Conservation (phyloP, 2,113 vertebrate genomes). For the Xenopus borealis region DNA sequence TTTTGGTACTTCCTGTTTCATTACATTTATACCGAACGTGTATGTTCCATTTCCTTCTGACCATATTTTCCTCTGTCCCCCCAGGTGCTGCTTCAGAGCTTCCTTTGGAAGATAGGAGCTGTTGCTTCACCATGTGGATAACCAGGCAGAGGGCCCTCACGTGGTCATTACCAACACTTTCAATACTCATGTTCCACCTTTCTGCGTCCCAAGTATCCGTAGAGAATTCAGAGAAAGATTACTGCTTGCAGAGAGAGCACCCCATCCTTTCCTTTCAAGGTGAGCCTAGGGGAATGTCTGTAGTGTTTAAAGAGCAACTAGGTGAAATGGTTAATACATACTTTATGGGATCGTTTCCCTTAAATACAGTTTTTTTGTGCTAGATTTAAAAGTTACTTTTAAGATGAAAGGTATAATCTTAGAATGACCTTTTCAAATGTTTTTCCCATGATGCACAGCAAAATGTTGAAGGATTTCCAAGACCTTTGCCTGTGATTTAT, state of each 20-base stretch:
- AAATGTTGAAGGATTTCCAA: not conserved
- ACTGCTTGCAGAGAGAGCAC: conserved; percentile 83
- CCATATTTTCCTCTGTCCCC: conserved; percentile 26
- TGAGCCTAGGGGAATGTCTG: conserved; percentile 57
- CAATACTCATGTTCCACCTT: conserved; percentile 67
- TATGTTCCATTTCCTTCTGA: too few species aligned
- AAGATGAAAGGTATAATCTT: conserved; percentile 6
- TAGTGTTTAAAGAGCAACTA: not conserved
- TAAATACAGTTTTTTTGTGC: not conserved
- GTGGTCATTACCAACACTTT: conserved; percentile 72
- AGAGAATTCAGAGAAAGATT: conserved; percentile 58
- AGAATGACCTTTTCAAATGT: not conserved
- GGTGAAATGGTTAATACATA: not conserved
- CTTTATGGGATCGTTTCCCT: not conserved
- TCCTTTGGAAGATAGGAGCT: conserved; percentile 73
- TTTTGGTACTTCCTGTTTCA: too few species aligned
- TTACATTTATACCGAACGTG: too few species aligned
- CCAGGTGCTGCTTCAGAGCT: conserved; percentile 71
- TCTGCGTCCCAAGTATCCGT: conserved; percentile 66
- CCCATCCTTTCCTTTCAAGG: conserved; percentile 88
- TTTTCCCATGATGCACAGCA: not conserved
- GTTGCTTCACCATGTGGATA: conserved; percentile 79
- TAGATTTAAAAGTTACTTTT: not conserved
- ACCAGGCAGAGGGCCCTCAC: conserved; percentile 68
- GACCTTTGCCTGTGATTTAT: conserved; percentile 48